These are phyloP conservation scores for Teleogryllus oceanicus DNA, from an alignment of 2,888 invertebrate species.

Conservation along the genomic window DNA sequence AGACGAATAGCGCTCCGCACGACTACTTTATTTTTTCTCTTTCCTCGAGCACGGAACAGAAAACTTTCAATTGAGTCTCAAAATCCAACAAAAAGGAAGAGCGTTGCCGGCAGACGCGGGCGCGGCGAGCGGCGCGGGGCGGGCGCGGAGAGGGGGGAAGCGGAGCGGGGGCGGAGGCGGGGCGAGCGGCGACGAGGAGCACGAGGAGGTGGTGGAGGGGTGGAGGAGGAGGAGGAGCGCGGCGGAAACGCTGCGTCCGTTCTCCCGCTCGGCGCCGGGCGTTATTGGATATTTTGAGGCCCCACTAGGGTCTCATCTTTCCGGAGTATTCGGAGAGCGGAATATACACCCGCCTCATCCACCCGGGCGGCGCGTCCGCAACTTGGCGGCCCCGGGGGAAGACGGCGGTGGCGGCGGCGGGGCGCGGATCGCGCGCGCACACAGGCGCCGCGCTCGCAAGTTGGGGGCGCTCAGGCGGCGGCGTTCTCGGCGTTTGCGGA, in stretches of 20 bases:
- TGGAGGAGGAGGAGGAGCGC: not conserved
- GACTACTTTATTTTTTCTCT: conserved; percentile 27
- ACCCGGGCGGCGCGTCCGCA: not conserved
- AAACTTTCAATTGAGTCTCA: conserved; percentile 36
- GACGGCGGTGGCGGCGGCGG: not conserved
- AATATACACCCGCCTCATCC: conserved; percentile 28
- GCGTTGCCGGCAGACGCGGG: not conserved
- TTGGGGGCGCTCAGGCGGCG: not conserved
- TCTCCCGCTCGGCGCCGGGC: conserved; percentile 25
- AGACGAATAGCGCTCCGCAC: conserved; percentile 31
- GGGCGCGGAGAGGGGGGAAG: not conserved
- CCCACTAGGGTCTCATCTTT: conserved; percentile 33
- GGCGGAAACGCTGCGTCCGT: conserved; percentile 28
- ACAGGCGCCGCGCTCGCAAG: too few species aligned
- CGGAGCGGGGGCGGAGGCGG: not conserved
- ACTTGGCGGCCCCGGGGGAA: not conserved
- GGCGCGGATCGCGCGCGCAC: not conserved
- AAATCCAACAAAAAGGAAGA: conserved; percentile 29
- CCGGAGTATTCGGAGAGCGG: conserved; percentile 24
- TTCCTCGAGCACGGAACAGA: conserved; percentile 23
- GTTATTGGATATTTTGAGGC: conserved; percentile 31
- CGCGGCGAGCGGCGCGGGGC: conserved; percentile 20
- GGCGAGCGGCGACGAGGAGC: not conserved
- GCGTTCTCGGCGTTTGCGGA: not conserved
- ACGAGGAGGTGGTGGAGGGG: not conserved